These are phyloP conservation scores for Nomada fabriciana DNA, from an alignment of 2,888 invertebrate genomes.

Conservation along the genomic window DNA sequence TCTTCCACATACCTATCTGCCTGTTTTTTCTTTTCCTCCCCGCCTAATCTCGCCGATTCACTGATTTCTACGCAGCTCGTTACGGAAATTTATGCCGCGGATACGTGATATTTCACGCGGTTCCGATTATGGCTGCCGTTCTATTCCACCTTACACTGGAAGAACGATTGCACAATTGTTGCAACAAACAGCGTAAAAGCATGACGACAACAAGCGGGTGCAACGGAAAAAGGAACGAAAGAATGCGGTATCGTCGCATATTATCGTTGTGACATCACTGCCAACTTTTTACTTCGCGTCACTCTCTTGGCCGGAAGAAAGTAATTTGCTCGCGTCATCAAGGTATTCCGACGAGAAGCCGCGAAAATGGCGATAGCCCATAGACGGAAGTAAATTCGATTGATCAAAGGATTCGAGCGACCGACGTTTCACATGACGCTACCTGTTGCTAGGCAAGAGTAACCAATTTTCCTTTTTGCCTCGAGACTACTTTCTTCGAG, in stretches of 20 bases:
- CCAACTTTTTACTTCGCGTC: conserved; percentile 12
- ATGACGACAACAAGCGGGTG: background rate
- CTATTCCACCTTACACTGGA: background rate
- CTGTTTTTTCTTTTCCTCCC: conserved; percentile 14
- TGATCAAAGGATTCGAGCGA: background rate
- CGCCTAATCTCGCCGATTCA: conserved; percentile 39
- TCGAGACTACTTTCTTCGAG: background rate
- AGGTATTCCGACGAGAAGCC: conserved; percentile 32
- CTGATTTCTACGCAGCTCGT: conserved; percentile 56
- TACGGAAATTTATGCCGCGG: conserved; percentile 55
- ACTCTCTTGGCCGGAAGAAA: conserved; percentile 35
- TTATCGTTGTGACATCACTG: conserved; percentile 61
- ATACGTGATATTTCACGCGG: conserved; percentile 54
- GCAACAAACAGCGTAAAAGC: background rate
- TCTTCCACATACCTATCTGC: conserved; percentile 43
- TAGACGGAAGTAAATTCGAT: background rate
- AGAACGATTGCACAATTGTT: background rate
- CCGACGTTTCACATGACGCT: background rate
- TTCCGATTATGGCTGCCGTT: background rate
- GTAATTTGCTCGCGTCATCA: conserved; percentile 29
- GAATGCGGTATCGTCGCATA: conserved; percentile 56
- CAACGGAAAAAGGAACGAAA: conserved; percentile 40
- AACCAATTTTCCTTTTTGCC: conserved; percentile 4
- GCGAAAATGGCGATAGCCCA: background rate
- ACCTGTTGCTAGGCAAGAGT: background rate